Evolutionary conservation across 2,888 invertebrate genomes (phyloP).

Genomic region (Spialia ferax): DNA sequence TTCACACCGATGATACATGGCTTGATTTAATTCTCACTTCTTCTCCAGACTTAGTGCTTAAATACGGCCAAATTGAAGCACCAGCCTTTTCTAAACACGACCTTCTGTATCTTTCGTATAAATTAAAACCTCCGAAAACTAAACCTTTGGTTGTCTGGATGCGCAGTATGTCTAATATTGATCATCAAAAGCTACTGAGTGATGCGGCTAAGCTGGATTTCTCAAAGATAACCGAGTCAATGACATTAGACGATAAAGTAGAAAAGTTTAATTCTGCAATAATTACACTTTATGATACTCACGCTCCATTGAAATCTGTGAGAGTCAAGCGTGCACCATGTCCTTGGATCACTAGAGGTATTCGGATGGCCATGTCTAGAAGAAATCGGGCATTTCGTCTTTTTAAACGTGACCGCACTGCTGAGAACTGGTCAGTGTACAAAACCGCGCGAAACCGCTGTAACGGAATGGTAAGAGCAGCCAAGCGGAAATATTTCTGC

Average conservation of each 20-base stretch:
- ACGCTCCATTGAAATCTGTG: no score
- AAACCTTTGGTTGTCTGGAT: no score
- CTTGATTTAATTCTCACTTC: no score
- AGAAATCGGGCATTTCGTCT: neutral
- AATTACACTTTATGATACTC: neutral
- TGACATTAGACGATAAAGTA: slow-evolving; percentile 20
- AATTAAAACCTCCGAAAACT: no score
- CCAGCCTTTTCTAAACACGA: no score
- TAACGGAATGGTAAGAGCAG: slow-evolving; percentile 28
- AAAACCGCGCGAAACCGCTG: slow-evolving; percentile 17
- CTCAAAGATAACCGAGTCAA: neutral
- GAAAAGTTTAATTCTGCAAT: neutral
- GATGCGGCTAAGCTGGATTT: neutral
- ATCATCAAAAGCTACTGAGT: neutral
- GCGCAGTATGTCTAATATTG: no score
- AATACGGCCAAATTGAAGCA: no score
- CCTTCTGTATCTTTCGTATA: no score
- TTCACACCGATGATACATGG: no score
- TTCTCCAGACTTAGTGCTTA: no score
- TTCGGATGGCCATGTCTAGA: slow-evolving; percentile 12
- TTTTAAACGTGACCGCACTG: slow-evolving; percentile 10
- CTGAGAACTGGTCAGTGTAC: slow-evolving; percentile 13
- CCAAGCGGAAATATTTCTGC: slow-evolving; percentile 26
- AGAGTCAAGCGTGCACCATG: no score
- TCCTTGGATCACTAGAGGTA: slow-evolving; percentile 1